These are phyloP conservation scores for Heterotis niloticus DNA, from an alignment of 2,113 vertebrate species.

Conservation along the genomic window DNA sequence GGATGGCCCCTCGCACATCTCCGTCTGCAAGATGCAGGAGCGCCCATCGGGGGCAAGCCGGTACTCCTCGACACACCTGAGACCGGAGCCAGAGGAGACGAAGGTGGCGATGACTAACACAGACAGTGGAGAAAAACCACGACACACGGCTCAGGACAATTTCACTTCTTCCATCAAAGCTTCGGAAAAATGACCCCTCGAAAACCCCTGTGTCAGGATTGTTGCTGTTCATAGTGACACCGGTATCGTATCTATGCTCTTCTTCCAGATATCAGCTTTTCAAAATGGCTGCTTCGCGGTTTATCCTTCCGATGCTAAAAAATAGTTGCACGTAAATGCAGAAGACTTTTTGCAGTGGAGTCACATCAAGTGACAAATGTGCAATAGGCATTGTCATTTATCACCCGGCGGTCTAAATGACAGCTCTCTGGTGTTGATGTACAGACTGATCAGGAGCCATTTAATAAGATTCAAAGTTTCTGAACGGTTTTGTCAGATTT, in stretches of 20 bases:
- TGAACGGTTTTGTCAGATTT: too few species aligned
- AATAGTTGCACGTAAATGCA: too few species aligned
- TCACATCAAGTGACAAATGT: too few species aligned
- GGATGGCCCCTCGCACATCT: constrained; percentile 86
- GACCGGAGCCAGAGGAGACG: constrained; percentile 10
- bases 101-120: neutral
- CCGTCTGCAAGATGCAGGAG: constrained; percentile 85
- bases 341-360: too few species aligned
- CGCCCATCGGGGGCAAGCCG: constrained; percentile 86
- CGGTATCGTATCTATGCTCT: neutral
- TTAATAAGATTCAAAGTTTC: too few species aligned
- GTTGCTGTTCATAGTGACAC: neutral
- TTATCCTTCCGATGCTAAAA: too few species aligned
- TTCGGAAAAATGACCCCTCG: neutral
- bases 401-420: too few species aligned
- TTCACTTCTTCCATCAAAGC: neutral
- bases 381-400: too few species aligned
- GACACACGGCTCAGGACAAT: neutral
- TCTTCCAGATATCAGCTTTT: neutral
- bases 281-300: too few species aligned
- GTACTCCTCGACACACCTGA: constrained; percentile 95
- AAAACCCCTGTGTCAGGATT: neutral
- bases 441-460: too few species aligned
- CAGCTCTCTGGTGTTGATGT: too few species aligned
- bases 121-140: neutral